Conservation (phyloP, 2,113 vertebrate species). For the Zapus hudsonius region DNA sequence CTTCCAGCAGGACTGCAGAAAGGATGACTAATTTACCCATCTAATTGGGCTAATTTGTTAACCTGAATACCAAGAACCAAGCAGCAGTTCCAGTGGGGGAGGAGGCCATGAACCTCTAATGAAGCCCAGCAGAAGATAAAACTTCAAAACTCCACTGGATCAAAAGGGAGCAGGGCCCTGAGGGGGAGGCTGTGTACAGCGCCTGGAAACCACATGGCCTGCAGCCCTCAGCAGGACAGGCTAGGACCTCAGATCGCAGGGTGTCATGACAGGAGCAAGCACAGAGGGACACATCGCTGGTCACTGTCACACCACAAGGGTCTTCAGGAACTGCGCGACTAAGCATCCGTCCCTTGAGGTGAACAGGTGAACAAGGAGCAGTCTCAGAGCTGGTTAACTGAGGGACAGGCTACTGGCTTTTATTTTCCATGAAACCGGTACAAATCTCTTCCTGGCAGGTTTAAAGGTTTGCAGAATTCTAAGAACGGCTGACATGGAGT, state of each 20-base stretch:
- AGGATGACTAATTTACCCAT: slow-evolving; percentile 61
- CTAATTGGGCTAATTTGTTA: slow-evolving; percentile 61
- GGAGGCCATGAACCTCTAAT: background rate
- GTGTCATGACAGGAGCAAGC: no score
- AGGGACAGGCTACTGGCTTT: background rate
- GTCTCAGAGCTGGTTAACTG: background rate
- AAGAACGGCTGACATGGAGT: background rate
- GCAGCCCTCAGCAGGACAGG: background rate
- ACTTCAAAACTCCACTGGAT: slow-evolving; percentile 38
- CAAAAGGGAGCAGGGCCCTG: slow-evolving; percentile 19
- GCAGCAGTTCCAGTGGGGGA: background rate
- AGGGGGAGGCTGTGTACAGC: background rate
- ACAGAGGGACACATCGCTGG: accelerated
- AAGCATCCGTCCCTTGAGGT: background rate
- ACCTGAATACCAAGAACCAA: slow-evolving; percentile 38
- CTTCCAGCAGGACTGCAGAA: slow-evolving; percentile 43
- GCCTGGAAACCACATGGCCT: background rate
- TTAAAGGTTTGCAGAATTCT: background rate
- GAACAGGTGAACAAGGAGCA: background rate
- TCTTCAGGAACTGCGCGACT: background rate
- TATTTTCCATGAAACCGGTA: background rate
- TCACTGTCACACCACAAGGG: no score
- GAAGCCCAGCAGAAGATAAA: slow-evolving; percentile 61
- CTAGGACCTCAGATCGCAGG: background rate
- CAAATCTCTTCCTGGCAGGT: background rate